These are phyloP conservation scores for Rapana venosa DNA, from an alignment of 2,888 invertebrate genomes.

Conservation along the genomic window DNA sequence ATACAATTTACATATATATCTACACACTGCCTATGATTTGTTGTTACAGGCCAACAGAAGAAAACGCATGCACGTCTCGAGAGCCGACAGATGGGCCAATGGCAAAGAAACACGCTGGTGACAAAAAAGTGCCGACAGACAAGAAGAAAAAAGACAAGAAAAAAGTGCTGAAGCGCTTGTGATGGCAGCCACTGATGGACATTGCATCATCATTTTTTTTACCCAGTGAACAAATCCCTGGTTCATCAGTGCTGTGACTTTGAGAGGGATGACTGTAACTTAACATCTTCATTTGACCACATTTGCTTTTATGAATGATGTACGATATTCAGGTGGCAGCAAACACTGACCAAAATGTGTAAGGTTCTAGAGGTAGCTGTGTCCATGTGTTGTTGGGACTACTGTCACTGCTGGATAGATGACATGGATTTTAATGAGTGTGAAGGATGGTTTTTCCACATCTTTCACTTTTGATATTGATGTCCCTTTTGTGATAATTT, in stretches of 20 bases:
- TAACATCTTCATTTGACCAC: conserved; percentile 35
- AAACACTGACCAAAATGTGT: conserved; percentile 33
- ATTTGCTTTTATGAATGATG: conserved; percentile 28
- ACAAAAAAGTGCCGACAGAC: conserved; percentile 78
- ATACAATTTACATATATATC: too few species aligned
- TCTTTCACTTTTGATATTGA: not conserved
- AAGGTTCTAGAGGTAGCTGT: conserved; percentile 2
- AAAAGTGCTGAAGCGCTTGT: conserved; percentile 90
- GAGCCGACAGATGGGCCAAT: conserved; percentile 83
- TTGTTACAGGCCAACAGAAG: conserved; percentile 55
- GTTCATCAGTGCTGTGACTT: conserved; percentile 31
- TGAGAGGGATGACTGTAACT: conserved; percentile 14
- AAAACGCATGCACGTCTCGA: conserved; percentile 52
- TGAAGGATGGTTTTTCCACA: not conserved
- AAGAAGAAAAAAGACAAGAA: conserved; percentile 91
- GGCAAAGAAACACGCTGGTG: conserved; percentile 91
- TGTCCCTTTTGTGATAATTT: conserved; percentile 4
- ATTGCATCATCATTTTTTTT: conserved; percentile 28
- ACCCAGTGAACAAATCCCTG: conserved; percentile 37
- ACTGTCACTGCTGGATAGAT: conserved; percentile 38
- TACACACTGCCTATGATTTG: too few species aligned
- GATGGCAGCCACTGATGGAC: conserved; percentile 77
- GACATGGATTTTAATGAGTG: conserved; percentile 16
- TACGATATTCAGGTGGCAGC: conserved; percentile 27
- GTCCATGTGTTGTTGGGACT: conserved; percentile 29